Percentiles rank a stretch among this genome's conserved stretches.
Evolutionary conservation across 2,113 vertebrate species (phyloP).

Genomic region (Romanogobio albipinnatus): DNA sequence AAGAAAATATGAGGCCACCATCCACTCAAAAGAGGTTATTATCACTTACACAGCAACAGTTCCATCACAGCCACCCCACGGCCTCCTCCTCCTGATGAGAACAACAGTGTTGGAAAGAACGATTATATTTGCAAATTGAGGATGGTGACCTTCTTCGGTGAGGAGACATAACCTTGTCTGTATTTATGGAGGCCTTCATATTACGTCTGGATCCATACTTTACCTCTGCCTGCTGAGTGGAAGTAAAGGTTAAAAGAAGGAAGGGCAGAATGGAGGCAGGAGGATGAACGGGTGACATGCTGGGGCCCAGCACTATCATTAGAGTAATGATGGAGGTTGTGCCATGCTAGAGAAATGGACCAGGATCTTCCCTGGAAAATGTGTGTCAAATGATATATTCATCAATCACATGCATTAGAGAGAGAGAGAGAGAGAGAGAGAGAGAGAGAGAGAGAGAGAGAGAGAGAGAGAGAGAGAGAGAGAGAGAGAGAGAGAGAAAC

Average conservation of each 20-base stretch:
- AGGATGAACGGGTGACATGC: conserved; percentile 23
- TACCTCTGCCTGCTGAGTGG: conserved; percentile 28
- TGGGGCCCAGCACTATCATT: conserved; percentile 42
- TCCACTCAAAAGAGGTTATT: conserved; percentile 31
- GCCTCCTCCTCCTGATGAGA: conserved; percentile 44
- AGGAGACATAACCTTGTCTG: conserved; percentile 47
- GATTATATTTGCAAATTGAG: conserved; percentile 57
- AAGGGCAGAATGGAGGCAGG: conserved; percentile 17
- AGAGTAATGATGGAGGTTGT: conserved; percentile 44
- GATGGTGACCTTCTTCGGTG: conserved; percentile 19
- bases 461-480: neutral
- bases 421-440: neutral
- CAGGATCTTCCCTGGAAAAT: conserved; percentile 50
- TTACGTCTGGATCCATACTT: conserved; percentile 26
- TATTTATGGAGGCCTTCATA: conserved; percentile 44
- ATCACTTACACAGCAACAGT: conserved; percentile 23
- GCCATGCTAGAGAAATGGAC: conserved; percentile 40
- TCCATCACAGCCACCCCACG: neutral
- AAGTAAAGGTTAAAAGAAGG: conserved; percentile 50
- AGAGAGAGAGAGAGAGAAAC: no score
- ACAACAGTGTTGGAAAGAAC: conserved; percentile 46
- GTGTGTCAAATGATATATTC: conserved; percentile 51
- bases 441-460: neutral
- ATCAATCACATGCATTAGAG: conserved; percentile 29
- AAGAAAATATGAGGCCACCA: conserved; percentile 26